Evolutionary conservation across 2,888 invertebrate genomes (phyloP), one percentile per base, ranked within the genome.

Genomic region (Drosophila subsilvestris): DNA sequence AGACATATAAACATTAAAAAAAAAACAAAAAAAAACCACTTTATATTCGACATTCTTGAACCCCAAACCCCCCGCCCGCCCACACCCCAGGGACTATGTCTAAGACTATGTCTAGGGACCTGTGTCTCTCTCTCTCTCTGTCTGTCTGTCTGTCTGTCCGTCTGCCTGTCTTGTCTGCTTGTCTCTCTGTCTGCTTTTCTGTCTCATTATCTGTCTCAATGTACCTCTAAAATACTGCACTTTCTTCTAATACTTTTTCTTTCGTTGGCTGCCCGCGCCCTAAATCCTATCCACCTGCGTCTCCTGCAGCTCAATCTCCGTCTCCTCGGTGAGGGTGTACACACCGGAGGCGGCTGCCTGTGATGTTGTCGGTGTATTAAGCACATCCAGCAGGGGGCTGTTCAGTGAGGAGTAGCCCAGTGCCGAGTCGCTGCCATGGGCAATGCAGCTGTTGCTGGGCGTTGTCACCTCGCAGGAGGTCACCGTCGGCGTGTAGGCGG

Each of bases 291-390:
- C 93, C 59, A 86, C 86, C 75, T 89, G 89, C 51, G 89, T 93
- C 59, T 93, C 93, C 88, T 93, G 93, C 44, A 92, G 91, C 78
- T 94, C 93, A 51, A 93, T 90, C 88, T 94, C 94, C 44, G 94
- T 93, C 77, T 94, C 93, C 86, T 94, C 94, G 37, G 93, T 92
- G 37, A 94, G 88, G 4, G 94, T 94, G 70, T 94, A 94, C 2
- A 94, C 93, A 4, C 93, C 93, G 8, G 93, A 93, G 58, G 60
- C 22, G 59, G 32, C 22, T n/a, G 37, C 37, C 12, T 62, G 65
- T 6, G 49, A 54, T 0, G 42, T 47, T 4, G 81, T 76, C 10
- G 89, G 68, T 42, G 88, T 74, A 18, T 82, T 83, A 49, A 89
- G 69, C 57, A 78, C 88, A 10, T 90, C 90, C 73, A 90, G 78